Evolutionary conservation across 1,140 invertebrate genomes (phyloP).

Genomic region (Zaprionus kolodkinae): DNA sequence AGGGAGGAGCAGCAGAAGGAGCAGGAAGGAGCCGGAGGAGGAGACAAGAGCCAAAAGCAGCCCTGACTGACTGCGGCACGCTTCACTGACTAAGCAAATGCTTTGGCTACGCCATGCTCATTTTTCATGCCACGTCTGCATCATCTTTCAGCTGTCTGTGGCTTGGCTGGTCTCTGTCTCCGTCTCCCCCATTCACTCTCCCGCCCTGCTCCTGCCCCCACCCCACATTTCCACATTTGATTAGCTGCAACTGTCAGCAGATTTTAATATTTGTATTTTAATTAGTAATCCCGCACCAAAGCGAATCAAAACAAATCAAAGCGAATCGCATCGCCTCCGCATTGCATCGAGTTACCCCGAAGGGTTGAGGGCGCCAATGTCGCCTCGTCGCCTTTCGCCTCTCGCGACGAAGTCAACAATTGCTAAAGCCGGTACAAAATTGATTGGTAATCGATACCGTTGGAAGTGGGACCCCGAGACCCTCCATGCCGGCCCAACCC

Average conservation of each 20-base stretch:
- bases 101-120: conserved; percentile 25
- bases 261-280: conserved; percentile 54
- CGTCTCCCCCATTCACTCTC: background rate
- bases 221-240: conserved; percentile 46
- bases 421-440: conserved; percentile 55
- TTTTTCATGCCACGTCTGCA: conserved; percentile 44
- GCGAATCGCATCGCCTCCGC: background rate
- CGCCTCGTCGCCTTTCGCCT: too few relatives aligned
- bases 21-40: background rate
- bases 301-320: background rate
- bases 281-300: conserved; percentile 34
- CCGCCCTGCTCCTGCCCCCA: background rate
- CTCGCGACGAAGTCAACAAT: conserved; percentile 71
- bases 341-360: background rate
- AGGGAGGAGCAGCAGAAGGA: background rate
- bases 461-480: too few relatives aligned
- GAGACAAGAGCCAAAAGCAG: background rate
- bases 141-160: conserved; percentile 37
- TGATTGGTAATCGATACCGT: conserved; percentile 73
- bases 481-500: too few relatives aligned
- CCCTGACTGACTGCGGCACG: conserved; percentile 47
- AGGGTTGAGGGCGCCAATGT: conserved; percentile 12
- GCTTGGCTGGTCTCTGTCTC: background rate
- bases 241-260: conserved; percentile 26
- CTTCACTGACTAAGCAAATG: conserved; percentile 42